Evolutionary conservation across 1,140 invertebrate genomes (phyloP).

Genomic region (Leptopilina clavipes): DNA sequence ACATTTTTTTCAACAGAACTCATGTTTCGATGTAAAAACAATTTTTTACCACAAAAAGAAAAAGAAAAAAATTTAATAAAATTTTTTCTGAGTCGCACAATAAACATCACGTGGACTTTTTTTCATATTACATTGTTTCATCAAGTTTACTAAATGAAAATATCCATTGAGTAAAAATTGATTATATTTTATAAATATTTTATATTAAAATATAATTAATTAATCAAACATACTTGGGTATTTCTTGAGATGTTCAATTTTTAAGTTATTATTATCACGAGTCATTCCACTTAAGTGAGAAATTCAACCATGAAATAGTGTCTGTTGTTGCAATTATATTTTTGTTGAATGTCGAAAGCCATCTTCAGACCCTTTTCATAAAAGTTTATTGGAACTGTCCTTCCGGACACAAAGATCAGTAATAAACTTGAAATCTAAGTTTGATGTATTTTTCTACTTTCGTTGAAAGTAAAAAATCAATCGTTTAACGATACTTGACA

Average conservation of each 20-base stretch:
- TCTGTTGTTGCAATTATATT: background rate
- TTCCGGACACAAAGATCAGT: slow-evolving; percentile 1
- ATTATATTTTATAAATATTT: too few species aligned
- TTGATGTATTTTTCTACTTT: background rate
- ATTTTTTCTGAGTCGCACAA: too few species aligned
- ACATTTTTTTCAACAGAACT: too few species aligned
- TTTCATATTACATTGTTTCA: background rate
- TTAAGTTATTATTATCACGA: background rate
- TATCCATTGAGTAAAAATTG: too few species aligned
- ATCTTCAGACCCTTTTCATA: slow-evolving; percentile 20
- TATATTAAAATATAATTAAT: too few species aligned
- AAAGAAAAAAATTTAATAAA: too few species aligned
- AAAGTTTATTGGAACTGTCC: slow-evolving; percentile 1
- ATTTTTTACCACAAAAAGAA: too few species aligned
- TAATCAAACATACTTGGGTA: too few species aligned
- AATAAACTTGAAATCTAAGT: slow-evolving; percentile 17
- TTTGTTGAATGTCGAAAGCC: slow-evolving; percentile 5
- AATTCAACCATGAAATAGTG: background rate
- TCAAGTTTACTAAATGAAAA: too few species aligned
- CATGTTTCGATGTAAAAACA: too few species aligned
- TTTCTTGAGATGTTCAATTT: background rate
- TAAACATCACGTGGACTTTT: too few species aligned
- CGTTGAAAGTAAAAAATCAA: background rate
- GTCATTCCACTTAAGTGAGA: background rate
- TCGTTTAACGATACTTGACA: slow-evolving; percentile 20